phyloP scores from a whole-genome alignment of 2,113 vertebrate species.

The Rhinogobius similis region DNA sequence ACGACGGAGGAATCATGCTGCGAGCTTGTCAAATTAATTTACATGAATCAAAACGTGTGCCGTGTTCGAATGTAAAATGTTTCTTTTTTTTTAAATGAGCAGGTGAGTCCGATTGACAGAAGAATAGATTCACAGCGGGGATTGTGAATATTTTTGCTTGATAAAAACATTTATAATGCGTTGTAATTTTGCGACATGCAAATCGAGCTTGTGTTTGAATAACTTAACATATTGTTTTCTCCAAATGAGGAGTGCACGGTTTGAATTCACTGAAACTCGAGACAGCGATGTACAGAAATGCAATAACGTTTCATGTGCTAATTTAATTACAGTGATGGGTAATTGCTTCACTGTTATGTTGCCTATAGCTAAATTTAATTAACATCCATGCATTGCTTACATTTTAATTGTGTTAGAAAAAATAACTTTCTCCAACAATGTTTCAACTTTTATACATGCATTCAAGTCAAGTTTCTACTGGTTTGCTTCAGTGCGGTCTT shows the following conservation, averaged over 20 bases:
- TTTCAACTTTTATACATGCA: no score
- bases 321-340: not conserved
- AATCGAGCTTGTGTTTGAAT: not conserved
- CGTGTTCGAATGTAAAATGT: conserved; percentile 10
- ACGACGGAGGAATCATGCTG: conserved; percentile 54
- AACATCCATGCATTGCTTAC: not conserved
- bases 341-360: not conserved
- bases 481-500: no score
- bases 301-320: not conserved
- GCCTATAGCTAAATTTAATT: not conserved
- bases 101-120: not conserved
- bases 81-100: conserved; percentile 1
- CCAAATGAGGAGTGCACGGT: not conserved
- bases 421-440: not conserved
- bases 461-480: no score
- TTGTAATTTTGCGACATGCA: conserved; percentile 12
- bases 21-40: conserved; percentile 51
- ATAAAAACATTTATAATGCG: conserved; percentile 11
- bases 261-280: not conserved
- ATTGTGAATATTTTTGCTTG: not conserved
- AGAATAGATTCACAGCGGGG: not conserved
- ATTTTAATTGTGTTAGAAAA: not conserved
- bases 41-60: conserved; percentile 31
- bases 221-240: not conserved
- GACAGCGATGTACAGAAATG: not conserved